Conservation (phyloP, 2,888 invertebrate genomes). For the Acanthosoma haemorrhoidale region DNA sequence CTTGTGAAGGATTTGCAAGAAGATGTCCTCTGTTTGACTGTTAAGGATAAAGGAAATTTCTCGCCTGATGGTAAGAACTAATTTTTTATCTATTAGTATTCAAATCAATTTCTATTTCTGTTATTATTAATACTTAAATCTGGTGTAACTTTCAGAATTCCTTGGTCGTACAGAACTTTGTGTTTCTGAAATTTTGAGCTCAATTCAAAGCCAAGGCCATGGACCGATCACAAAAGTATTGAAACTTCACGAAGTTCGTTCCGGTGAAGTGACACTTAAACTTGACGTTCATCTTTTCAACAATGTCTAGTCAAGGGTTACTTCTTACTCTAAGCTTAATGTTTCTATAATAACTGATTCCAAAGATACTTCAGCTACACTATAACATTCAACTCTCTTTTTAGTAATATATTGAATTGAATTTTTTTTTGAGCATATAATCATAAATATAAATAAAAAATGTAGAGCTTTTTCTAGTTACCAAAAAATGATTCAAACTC, state of each 20-base stretch:
- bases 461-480: background rate
- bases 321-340: background rate
- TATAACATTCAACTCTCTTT: background rate
- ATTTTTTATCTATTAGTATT: slow-evolving; percentile 10
- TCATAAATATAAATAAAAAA: background rate
- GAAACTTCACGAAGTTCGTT: slow-evolving; percentile 61
- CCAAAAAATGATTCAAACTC: background rate
- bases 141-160: slow-evolving; percentile 53
- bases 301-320: background rate
- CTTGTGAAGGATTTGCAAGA: slow-evolving; percentile 61
- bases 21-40: slow-evolving; percentile 63
- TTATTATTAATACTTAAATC: slow-evolving; percentile 10
- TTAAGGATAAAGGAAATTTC: slow-evolving; percentile 65
- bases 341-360: background rate
- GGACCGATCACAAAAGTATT: slow-evolving; percentile 63
- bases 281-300: slow-evolving; percentile 62
- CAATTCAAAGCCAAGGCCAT: slow-evolving; percentile 49
- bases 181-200: slow-evolving; percentile 57
- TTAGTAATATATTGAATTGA: background rate
- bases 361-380: background rate
- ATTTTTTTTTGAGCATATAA: background rate
- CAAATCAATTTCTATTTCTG: slow-evolving; percentile 26
- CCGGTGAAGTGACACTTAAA: slow-evolving; percentile 63
- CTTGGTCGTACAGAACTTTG: slow-evolving; percentile 65
- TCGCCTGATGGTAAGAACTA: slow-evolving; percentile 60